Evolutionary conservation across 2,888 invertebrate species (phyloP).

Genomic region (Adela reaumurella): DNA sequence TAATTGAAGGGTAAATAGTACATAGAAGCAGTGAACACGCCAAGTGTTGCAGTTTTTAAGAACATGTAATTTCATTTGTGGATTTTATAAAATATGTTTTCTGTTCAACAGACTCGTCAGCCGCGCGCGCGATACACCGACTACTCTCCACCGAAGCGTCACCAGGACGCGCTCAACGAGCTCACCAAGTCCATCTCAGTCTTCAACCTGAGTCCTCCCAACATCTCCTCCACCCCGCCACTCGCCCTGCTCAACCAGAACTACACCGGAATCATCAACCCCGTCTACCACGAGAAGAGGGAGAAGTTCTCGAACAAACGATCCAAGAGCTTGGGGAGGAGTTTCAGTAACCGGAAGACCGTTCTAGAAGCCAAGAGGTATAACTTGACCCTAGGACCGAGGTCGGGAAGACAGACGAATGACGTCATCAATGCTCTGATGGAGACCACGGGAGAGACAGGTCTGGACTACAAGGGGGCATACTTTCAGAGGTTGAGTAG

Average conservation of each 20-base stretch:
- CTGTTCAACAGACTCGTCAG: not conserved
- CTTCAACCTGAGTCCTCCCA: too few species aligned
- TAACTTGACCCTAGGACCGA: constrained; percentile 34
- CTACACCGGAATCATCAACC: constrained; percentile 42
- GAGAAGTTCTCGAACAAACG: constrained; percentile 39
- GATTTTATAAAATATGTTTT: too few species aligned
- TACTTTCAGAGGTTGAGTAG: constrained; percentile 31
- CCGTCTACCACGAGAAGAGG: constrained; percentile 34
- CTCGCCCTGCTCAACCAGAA: constrained; percentile 8
- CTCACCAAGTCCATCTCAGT: constrained; percentile 10
- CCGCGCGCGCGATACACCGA: constrained; percentile 23
- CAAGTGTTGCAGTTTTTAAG: too few species aligned
- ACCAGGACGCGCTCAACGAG: constrained; percentile 20
- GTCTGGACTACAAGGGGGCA: constrained; percentile 28
- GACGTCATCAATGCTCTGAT: constrained; percentile 40
- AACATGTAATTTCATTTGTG: too few species aligned
- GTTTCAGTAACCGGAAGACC: constrained; percentile 27
- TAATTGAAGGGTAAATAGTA: too few species aligned
- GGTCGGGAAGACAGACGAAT: constrained; percentile 30
- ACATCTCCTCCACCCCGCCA: not conserved
- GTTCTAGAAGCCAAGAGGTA: constrained; percentile 33
- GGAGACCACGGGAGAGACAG: constrained; percentile 32
- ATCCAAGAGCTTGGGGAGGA: constrained; percentile 37
- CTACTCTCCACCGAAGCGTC: constrained; percentile 20
- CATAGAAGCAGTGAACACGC: too few species aligned